Percentiles rank a stretch among this genome's conserved stretches.
Conservation (phyloP, 2,888 invertebrate genomes). For the Synanthedon myopaeformis region DNA sequence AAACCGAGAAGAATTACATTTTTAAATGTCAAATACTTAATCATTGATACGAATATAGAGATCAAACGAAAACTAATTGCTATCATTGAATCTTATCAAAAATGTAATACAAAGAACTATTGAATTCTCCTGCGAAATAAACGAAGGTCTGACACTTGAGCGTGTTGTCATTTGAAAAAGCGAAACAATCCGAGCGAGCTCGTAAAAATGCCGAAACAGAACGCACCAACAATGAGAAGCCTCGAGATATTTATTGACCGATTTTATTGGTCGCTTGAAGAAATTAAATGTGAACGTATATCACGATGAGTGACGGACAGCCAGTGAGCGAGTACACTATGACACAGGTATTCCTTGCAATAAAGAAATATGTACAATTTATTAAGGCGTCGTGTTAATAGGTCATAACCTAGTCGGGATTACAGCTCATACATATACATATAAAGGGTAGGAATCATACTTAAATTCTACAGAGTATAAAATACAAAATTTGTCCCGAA, state of each 20-base stretch:
- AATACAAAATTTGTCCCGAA: too few species aligned
- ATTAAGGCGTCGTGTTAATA: too few species aligned
- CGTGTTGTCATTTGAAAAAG: slow-evolving; percentile 10
- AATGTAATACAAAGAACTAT: neutral
- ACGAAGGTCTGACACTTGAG: slow-evolving; percentile 8
- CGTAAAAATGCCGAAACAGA: slow-evolving; percentile 39
- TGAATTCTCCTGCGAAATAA: slow-evolving; percentile 1
- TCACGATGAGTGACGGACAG: slow-evolving; percentile 34
- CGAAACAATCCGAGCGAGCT: slow-evolving; percentile 21
- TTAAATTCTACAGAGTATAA: too few species aligned
- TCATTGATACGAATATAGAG: too few species aligned
- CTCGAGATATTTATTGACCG: slow-evolving; percentile 36
- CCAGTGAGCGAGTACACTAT: slow-evolving; percentile 7
- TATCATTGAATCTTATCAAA: neutral
- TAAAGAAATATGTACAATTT: too few species aligned
- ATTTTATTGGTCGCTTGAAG: slow-evolving; percentile 38
- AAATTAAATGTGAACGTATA: slow-evolving; percentile 43
- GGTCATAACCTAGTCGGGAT: too few species aligned
- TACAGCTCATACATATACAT: too few species aligned
- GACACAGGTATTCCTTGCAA: neutral
- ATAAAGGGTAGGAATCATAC: too few species aligned
- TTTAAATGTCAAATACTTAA: too few species aligned
- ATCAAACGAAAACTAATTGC: neutral
- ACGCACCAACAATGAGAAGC: slow-evolving; percentile 32
- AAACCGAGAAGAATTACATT: too few species aligned